Conservation (phyloP, 1,140 invertebrate species). For the Drosophila sp. region DNA sequence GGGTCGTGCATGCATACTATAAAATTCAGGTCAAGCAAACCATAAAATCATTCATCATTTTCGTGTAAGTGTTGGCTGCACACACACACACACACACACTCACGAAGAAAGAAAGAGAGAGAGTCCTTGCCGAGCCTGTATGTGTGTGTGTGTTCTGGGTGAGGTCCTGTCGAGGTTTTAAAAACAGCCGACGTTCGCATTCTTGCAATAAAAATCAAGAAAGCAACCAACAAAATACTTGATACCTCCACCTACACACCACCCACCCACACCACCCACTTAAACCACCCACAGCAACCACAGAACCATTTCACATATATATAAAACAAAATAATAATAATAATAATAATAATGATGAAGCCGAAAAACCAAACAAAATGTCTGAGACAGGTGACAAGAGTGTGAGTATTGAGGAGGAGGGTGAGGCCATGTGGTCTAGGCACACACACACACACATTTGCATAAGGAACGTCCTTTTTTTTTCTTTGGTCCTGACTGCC, state of each 20-base stretch:
- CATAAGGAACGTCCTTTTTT: slow-evolving; percentile 29
- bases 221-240: slow-evolving; percentile 59
- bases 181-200: slow-evolving; percentile 79
- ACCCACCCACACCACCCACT: background rate
- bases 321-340: slow-evolving; percentile 79
- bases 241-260: slow-evolving; percentile 4
- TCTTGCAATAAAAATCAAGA: slow-evolving; percentile 80
- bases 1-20: slow-evolving; percentile 75
- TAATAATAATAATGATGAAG: slow-evolving; percentile 77
- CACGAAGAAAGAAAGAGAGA: slow-evolving; percentile 13
- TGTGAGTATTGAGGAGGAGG: background rate
- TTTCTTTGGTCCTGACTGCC: background rate
- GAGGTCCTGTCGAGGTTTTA: slow-evolving; percentile 65
- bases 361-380: slow-evolving; percentile 48
- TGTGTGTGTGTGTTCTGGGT: slow-evolving; percentile 31
- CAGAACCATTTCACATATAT: slow-evolving; percentile 25
- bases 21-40: slow-evolving; percentile 82
- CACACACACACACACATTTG: slow-evolving; percentile 53
- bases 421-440: slow-evolving; percentile 38
- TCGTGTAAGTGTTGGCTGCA: slow-evolving; percentile 75
- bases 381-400: slow-evolving; percentile 68
- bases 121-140: slow-evolving; percentile 57
- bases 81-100: slow-evolving; percentile 39
- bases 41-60: slow-evolving; percentile 83
- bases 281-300: slow-evolving; percentile 23